Conservation (phyloP, 2,113 vertebrate genomes). For the Heteronetta atricapilla region DNA sequence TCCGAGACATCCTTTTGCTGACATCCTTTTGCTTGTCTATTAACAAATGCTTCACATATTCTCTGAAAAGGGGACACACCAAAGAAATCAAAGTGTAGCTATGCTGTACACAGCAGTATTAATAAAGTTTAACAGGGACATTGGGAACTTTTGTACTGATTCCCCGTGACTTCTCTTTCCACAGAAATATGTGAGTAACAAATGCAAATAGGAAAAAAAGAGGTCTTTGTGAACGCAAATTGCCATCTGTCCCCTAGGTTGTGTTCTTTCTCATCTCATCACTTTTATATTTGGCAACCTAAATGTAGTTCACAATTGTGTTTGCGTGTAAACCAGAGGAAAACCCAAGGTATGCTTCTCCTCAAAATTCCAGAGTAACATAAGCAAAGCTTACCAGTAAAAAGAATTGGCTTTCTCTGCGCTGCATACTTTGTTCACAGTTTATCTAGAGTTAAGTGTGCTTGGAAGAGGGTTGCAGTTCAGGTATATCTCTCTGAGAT, state of each 20-base stretch:
- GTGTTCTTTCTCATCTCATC: neutral
- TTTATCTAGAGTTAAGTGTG: neutral
- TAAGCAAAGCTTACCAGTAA: neutral
- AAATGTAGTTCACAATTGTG: neutral
- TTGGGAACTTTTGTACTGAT: neutral
- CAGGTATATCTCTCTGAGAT: neutral
- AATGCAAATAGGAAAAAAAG: neutral
- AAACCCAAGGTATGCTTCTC: neutral
- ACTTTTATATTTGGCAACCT: neutral
- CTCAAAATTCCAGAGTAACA: neutral
- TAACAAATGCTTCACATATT: neutral
- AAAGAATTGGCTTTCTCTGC: neutral
- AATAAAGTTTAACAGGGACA: neutral
- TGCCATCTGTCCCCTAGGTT: neutral
- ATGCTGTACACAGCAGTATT: neutral
- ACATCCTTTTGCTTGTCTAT: accelerated
- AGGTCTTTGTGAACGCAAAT: neutral
- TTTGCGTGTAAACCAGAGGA: neutral
- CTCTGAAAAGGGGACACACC: neutral
- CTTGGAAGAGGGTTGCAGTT: neutral
- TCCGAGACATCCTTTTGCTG: neutral
- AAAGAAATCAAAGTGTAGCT: neutral
- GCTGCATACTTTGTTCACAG: neutral
- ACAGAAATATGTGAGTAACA: neutral
- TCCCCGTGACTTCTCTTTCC: neutral